These are phyloP conservation scores for Allacma fusca DNA, from an alignment of 2,888 invertebrate genomes.

Conservation along the genomic window DNA sequence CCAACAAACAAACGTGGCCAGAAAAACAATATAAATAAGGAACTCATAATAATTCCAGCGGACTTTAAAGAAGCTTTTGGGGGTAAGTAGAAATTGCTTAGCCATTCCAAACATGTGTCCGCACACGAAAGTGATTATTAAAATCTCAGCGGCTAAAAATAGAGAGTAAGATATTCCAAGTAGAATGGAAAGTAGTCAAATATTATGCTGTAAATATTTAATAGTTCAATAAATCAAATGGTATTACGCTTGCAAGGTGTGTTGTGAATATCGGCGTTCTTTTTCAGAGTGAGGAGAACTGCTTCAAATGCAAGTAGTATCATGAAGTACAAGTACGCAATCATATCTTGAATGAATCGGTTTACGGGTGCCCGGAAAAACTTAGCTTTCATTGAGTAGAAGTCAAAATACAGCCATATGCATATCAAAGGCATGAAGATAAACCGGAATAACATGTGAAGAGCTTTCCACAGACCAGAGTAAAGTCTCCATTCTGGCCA, in stretches of 20 bases:
- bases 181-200: too few species aligned
- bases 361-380: constrained; percentile 70
- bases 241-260: constrained; percentile 37
- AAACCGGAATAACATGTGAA: constrained; percentile 65
- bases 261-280: constrained; percentile 17
- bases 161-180: too few species aligned
- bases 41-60: constrained; percentile 73
- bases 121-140: constrained; percentile 68
- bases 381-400: background rate
- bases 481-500: constrained; percentile 67
- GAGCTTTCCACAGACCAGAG: constrained; percentile 63
- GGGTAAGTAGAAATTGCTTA: constrained; percentile 67
- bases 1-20: constrained; percentile 73
- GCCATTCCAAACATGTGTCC: constrained; percentile 53
- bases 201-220: background rate
- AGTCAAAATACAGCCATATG: constrained; percentile 62
- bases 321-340: constrained; percentile 74
- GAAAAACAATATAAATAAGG: constrained; percentile 70
- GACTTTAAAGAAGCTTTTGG: constrained; percentile 68
- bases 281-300: background rate
- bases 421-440: constrained; percentile 66
- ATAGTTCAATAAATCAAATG: background rate
- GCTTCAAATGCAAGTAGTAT: constrained; percentile 69
- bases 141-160: constrained; percentile 63
- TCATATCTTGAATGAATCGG: constrained; percentile 75